Base-by-base conservation (phyloP, 2,797 vertebrate genomes). In the Malacoctenus gilli region DNA sequence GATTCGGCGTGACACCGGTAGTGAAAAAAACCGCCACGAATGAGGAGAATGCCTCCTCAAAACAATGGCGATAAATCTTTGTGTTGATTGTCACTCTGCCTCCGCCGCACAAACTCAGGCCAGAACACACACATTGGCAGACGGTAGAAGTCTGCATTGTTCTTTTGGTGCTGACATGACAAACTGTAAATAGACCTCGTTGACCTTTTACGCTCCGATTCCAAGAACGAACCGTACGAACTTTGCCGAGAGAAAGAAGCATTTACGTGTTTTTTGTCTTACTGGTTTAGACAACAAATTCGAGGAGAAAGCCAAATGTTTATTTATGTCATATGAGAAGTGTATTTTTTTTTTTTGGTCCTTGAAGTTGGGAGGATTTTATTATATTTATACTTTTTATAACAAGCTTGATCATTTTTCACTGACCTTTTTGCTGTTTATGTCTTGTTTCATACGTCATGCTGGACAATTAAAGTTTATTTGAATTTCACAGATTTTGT, bases 361-460 rank as follows among this genome's bases (percentile, higher is more conserved):
- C 73, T 91, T 85, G 65, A 75, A 77, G 55, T 76, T 76, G 35
- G 79, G 68, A 89, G 82, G 77, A 89, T 80, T 89, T 72, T 89
- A 80, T 87, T 86, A 77, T 92, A 91, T 92, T 92, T 92, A 90
- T 91, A 91, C 86, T 90, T 91, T 88, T 92, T 89, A 84, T 91
- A 89, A 88, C 83, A 84, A 80, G 84, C 83, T 81, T 87, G 80
- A 89, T 85, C 18, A 70, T 79, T 81, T 84, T 87, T 88, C 80
- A 83, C 50, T 85, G 84, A 79, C 46, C 40, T 77, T 82, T n/a
- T 77, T 82, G 83, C 57, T 85, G 77, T 82, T 36, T 68, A 67
- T 85, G 77, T 87, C 68, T 74, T 85, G 80, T 80, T 82, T 11
- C 44, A 81, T 89, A 79, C 42, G 62, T 77, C 68, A 82, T 87